Conservation (phyloP, 2,797 vertebrate species). For the Alca torda region DNA sequence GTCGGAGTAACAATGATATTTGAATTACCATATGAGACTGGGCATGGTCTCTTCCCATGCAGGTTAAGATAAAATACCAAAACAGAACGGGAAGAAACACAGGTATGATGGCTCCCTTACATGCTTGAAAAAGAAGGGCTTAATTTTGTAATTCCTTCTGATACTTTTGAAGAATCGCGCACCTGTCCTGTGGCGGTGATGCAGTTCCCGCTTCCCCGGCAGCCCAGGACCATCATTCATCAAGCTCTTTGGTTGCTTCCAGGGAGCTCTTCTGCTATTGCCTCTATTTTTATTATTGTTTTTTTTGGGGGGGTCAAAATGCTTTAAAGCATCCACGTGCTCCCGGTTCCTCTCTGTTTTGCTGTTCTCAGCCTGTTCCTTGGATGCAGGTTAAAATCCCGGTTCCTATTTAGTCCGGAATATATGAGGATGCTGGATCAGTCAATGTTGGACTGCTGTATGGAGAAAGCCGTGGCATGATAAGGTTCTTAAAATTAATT, state of each 20-base stretch:
- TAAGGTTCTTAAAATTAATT: background rate
- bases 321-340: accelerated
- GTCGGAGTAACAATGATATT: background rate
- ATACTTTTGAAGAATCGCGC: background rate
- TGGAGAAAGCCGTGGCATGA: background rate
- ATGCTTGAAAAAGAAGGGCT: background rate
- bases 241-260: accelerated
- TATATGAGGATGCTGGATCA: accelerated
- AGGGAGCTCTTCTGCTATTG: background rate
- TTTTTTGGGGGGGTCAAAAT: background rate
- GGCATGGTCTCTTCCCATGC: background rate
- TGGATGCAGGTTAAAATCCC: background rate
- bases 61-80: accelerated
- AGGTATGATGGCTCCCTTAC: accelerated
- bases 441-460: accelerated
- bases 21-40: background rate
- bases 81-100: background rate
- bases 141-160: background rate
- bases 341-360: background rate
- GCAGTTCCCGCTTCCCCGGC: background rate
- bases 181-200: accelerated
- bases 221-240: accelerated
- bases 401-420: background rate
- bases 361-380: background rate
- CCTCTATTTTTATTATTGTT: background rate